Evolutionary conservation across 2,113 vertebrate species (phyloP), one percentile per base, ranked within the genome.

Genomic region (Pygoscelis adeliae): DNA sequence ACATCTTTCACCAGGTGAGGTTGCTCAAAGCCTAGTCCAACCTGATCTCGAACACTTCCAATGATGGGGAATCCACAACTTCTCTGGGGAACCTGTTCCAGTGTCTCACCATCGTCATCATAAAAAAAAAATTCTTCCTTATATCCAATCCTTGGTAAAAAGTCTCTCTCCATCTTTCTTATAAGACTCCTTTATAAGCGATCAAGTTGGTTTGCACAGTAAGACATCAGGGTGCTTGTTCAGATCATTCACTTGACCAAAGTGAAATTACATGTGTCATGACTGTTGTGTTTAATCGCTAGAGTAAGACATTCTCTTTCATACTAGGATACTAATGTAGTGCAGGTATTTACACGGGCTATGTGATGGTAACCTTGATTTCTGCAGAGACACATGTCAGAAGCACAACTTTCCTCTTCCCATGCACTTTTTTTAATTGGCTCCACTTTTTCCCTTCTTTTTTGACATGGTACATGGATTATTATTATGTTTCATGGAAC

Each of bases 101-200:
- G 18, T 65, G 27, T 22, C 21, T 79, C 23, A 23, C 5, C 3
- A 10, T 2, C 1, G 0, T 36, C 25, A 34, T 3, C 1, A 1
- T 40, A 38, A 76, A 59, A 76, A 76, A 59, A 42, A 21, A 36
- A 8, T 9, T 49, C 13, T 80, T 69, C 8, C 29, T 59, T 87
- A 36, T 34, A 56, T 49, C 6, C 10, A 70, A 3, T 34, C 9
- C 27, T 61, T 55, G 29, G 13, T 55, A 61, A 87, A 63, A 77
- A 25, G 2, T 23, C 9, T 61, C 38, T 76, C 10, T 82, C 30
- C 6, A 10, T 47, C 16, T 81, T 67, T 67, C 40, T 73, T 47
- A 20, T 36, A 53, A 81, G 29, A 67, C 7, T 3, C 10, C 11
- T 20, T 47, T 69, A 34, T 44, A 70, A 58, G 4, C 36, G 14